These are phyloP conservation scores for Agapetus fuscipes DNA, from an alignment of 2,888 invertebrate species.

Conservation along the genomic window DNA sequence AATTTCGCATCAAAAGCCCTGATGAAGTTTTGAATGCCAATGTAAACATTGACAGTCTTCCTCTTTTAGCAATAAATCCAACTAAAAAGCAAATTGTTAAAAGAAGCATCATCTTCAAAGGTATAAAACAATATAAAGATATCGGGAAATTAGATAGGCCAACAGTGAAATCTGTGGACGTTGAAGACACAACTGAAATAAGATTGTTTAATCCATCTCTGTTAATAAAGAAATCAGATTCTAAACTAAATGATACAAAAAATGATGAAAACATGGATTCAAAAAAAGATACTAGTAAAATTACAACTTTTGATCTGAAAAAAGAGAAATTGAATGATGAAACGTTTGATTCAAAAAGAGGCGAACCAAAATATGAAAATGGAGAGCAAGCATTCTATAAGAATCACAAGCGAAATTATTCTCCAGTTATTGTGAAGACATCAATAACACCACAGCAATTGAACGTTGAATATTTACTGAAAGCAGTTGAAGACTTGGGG, in stretches of 20 bases:
- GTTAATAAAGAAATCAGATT: not conserved
- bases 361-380: slow-evolving; percentile 39
- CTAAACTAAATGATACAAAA: not conserved
- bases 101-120: slow-evolving; percentile 26
- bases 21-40: too few species aligned
- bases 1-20: slow-evolving; percentile 37
- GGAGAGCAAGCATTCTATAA: slow-evolving; percentile 7
- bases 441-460: slow-evolving; percentile 16
- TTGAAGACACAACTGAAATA: not conserved
- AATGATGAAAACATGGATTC: slow-evolving; percentile 24
- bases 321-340: slow-evolving; percentile 1
- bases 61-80: not conserved
- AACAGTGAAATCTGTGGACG: slow-evolving; percentile 6
- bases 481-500: slow-evolving; percentile 9
- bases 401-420: slow-evolving; percentile 18
- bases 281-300: too few species aligned
- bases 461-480: slow-evolving; percentile 10
- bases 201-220: not conserved
- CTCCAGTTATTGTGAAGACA: slow-evolving; percentile 11
- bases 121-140: slow-evolving; percentile 32
- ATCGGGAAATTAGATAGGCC: slow-evolving; percentile 35
- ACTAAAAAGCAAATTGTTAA: slow-evolving; percentile 26
- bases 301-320: too few species aligned
- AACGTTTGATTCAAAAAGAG: slow-evolving; percentile 29
- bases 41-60: not conserved